These are phyloP conservation scores for Salvelinus sp. DNA, from an alignment of 2,113 vertebrate genomes.

Conservation along the genomic window DNA sequence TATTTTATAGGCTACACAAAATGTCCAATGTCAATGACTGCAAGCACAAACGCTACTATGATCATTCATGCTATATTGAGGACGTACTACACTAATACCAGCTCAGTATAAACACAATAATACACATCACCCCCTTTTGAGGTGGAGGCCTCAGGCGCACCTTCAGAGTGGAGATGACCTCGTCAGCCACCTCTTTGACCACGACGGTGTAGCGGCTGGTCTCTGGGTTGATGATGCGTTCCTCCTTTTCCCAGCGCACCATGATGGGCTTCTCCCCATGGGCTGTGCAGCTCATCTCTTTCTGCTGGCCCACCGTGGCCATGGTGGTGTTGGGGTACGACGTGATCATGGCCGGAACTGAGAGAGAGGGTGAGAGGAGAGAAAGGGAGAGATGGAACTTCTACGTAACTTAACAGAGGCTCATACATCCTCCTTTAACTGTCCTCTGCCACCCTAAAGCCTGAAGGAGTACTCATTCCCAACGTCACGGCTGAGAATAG, in stretches of 20 bases:
- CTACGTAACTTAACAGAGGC: no score
- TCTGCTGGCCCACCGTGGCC: slow-evolving; percentile 95
- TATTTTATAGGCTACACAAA: no score
- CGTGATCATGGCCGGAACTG: slow-evolving; percentile 99
- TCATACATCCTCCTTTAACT: no score
- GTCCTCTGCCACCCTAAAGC: no score
- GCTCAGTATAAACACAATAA: background rate
- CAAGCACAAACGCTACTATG: background rate
- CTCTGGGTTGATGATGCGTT: slow-evolving; percentile 95
- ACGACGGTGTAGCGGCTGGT: slow-evolving; percentile 95
- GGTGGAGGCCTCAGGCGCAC: slow-evolving; percentile 52
- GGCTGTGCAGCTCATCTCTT: slow-evolving; percentile 93
- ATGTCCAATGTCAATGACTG: no score
- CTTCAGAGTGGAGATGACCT: slow-evolving; percentile 94
- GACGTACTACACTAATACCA: background rate
- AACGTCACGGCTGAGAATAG: no score
- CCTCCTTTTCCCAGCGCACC: slow-evolving; percentile 98
- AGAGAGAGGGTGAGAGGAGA: background rate
- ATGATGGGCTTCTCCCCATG: slow-evolving; percentile 98
- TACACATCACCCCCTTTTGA: background rate
- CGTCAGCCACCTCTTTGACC: slow-evolving; percentile 91
- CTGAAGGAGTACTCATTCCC: no score
- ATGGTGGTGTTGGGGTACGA: slow-evolving; percentile 97
- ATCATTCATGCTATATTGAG: background rate
- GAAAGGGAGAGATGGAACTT: background rate